These are phyloP conservation scores for Pasiphila rectangulata DNA, from an alignment of 2,888 invertebrate genomes.

Conservation along the genomic window DNA sequence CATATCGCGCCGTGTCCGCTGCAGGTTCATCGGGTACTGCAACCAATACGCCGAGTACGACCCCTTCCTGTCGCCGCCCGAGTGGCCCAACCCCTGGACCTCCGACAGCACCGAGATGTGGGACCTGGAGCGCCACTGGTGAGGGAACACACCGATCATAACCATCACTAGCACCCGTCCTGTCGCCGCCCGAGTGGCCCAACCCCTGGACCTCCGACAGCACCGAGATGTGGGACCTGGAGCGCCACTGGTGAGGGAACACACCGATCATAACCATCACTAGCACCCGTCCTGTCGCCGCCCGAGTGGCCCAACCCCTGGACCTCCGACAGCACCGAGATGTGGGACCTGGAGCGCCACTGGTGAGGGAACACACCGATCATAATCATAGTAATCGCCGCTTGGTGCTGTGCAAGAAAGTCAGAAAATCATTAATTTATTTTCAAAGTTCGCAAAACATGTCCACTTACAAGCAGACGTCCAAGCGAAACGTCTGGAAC, in stretches of 20 bases:
- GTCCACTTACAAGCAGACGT: no score
- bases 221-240: conserved; percentile 98
- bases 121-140: conserved; percentile 97
- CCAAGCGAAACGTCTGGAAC: no score
- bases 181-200: neutral
- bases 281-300: neutral
- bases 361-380: no score
- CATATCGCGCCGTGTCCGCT: no score
- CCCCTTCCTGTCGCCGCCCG: conserved; percentile 94
- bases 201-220: conserved; percentile 93
- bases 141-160: no score
- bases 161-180: no score
- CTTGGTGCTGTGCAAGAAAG: no score
- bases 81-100: conserved; percentile 98
- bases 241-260: conserved; percentile 91
- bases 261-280: no score
- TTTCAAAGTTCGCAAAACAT: no score
- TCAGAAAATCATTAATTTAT: no score
- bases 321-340: conserved; percentile 96
- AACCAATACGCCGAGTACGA: conserved; percentile 99
- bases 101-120: conserved; percentile 97
- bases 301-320: conserved; percentile 67
- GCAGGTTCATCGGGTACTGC: conserved; percentile 92
- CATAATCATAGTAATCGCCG: no score
- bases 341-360: conserved; percentile 98